Percentiles rank a stretch among this genome's conserved stretches.
phyloP scores from a whole-genome alignment of 1,140 invertebrate genomes.

The Temnothorax curvispinosus region DNA sequence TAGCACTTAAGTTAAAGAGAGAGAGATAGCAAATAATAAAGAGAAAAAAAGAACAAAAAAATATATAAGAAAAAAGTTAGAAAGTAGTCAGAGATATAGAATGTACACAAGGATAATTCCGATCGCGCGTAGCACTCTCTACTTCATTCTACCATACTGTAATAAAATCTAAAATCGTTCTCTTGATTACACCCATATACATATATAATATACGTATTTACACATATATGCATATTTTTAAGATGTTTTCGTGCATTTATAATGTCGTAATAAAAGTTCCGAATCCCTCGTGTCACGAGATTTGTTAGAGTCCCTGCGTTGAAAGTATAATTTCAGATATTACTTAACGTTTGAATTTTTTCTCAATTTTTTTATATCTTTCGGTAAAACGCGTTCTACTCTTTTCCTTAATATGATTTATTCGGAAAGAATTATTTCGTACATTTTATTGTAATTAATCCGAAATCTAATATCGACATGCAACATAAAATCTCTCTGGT shows the following conservation, averaged over 20 bases:
- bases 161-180: constrained; percentile 70
- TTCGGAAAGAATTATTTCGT: background rate
- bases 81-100: constrained; percentile 55
- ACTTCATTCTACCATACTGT: constrained; percentile 70
- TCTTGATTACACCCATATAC: constrained; percentile 62
- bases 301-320: constrained; percentile 15
- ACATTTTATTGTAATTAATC: background rate
- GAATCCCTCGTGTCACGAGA: constrained; percentile 69
- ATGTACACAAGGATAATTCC: constrained; percentile 54
- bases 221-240: constrained; percentile 77
- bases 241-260: constrained; percentile 82
- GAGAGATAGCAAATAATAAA: background rate
- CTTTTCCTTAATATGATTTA: background rate
- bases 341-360: background rate
- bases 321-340: background rate
- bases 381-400: background rate
- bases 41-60: background rate
- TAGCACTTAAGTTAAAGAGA: constrained; percentile 29
- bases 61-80: constrained; percentile 20
- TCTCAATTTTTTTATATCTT: background rate
- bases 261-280: constrained; percentile 80
- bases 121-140: constrained; percentile 66
- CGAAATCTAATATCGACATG: background rate
- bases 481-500: background rate
- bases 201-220: constrained; percentile 66